Evolutionary conservation across 2,888 invertebrate genomes (phyloP), one percentile per base, ranked within the genome.

Genomic region (Cataglyphis rosenhaueri): DNA sequence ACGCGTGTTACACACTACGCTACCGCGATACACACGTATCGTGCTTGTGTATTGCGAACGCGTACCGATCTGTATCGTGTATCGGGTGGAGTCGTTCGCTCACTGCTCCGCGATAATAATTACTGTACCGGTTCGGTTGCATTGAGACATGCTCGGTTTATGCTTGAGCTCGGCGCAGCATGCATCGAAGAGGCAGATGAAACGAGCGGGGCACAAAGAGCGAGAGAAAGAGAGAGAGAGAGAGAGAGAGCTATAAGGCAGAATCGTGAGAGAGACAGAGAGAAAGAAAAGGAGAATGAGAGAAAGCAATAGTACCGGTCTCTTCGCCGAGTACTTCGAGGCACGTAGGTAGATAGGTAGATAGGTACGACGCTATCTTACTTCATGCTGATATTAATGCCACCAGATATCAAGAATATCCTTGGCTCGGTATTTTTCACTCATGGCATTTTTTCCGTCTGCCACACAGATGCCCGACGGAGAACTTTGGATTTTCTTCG

Each of bases 231-330:
- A 18, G 59, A n/a, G 3, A 64, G 35, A 18, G 25, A 61, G 55
- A 55, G 59, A 9, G 41, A 66, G 8, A 61, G 29, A 0, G 25
- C 57, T 48, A 61, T 25, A 74, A 73, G 38, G 25, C 62, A 68
- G 44, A 62, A 55, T n/a, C 21, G 44, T 48, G 57, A 76, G 70
- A 55, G 8, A 57, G 29, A 18, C 6, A 73, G 57, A 55, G 48
- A 82, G 41, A 61, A 68, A 68, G 41, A 78, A 10, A 70, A 48
- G 29, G 38, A 78, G 61, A 68, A 59, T 65, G 61, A 81, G 52
- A 66, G 87, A 88, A 89, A 89, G 89, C 85, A 82, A 89, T 86
- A 88, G 87, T 88, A 89, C 89, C 89, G 90, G 89, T 89, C 88
- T 89, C 89, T 85, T 87, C 89, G 84, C 57, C 85, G 82, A 81